A percentile compares a stretch with the other conserved stretches of the same genome.
Conservation (phyloP, 2,797 vertebrate genomes). For the Mastacembelus armatus region DNA sequence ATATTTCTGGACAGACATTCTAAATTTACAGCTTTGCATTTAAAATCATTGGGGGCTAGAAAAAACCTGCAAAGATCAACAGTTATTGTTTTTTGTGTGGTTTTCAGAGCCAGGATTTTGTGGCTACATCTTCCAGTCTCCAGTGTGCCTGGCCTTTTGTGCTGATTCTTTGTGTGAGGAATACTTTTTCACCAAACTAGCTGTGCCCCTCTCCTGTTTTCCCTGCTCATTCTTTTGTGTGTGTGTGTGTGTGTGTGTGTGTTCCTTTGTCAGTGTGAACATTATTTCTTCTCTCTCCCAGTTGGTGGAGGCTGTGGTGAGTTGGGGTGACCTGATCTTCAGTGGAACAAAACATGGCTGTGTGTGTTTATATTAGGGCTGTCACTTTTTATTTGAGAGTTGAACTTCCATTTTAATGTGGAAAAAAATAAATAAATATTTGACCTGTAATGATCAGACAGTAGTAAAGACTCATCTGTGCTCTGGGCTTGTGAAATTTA, state of each 20-base stretch:
- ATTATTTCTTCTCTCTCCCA: constrained; percentile 61
- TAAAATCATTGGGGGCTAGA: constrained; percentile 43
- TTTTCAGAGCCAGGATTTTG: constrained; percentile 57
- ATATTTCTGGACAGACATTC: constrained; percentile 66
- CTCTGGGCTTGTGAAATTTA: too few relatives aligned
- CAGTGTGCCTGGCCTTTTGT: constrained; percentile 53
- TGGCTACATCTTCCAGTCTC: constrained; percentile 63
- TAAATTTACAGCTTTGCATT: constrained; percentile 65
- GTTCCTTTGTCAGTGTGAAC: constrained; percentile 72
- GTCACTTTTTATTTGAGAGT: too few relatives aligned
- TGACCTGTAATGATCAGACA: too few relatives aligned
- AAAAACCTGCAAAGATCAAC: constrained; percentile 57
- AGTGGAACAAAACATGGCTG: constrained; percentile 15
- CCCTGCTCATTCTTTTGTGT: constrained; percentile 71
- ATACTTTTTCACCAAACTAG: constrained; percentile 72
- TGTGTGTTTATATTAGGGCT: background rate
- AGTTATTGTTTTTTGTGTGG: constrained; percentile 65
- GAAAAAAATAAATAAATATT: too few relatives aligned
- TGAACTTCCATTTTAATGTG: too few relatives aligned
- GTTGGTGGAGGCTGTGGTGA: constrained; percentile 48
- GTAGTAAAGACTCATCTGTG: too few relatives aligned
- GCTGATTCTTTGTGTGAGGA: constrained; percentile 63
- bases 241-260: constrained; percentile 37
- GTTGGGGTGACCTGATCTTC: constrained; percentile 42
- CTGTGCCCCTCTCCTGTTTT: constrained; percentile 66